These are phyloP conservation scores for Oreochromis aureus DNA, from an alignment of 2,113 vertebrate genomes.

Conservation along the genomic window DNA sequence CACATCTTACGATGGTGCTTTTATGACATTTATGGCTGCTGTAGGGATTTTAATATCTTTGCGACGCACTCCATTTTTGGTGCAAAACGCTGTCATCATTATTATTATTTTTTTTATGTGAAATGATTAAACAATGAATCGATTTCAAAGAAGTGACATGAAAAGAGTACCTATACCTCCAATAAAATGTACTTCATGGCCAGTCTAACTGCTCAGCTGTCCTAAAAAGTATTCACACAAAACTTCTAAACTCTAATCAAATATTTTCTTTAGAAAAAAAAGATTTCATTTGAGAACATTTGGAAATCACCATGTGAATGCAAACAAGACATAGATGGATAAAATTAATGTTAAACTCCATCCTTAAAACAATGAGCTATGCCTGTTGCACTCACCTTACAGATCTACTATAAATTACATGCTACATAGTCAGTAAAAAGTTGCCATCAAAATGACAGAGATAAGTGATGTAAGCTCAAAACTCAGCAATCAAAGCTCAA, in stretches of 20 bases:
- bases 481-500: background rate
- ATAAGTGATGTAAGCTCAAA: background rate
- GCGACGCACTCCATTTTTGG: background rate
- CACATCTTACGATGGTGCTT: background rate
- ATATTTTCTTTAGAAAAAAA: background rate
- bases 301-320: background rate
- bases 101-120: accelerated
- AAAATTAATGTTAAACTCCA: background rate
- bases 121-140: background rate
- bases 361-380: background rate
- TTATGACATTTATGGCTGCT: background rate
- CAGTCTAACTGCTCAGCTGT: background rate
- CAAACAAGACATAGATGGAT: background rate
- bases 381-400: background rate
- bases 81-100: accelerated
- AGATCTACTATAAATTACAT: background rate
- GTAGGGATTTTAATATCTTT: background rate
- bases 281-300: background rate
- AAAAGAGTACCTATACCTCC: background rate
- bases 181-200: background rate
- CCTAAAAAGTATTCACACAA: background rate
- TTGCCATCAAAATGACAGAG: background rate
- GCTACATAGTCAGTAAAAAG: background rate
- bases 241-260: background rate
- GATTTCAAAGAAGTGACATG: accelerated